Evolutionary conservation across 2,888 invertebrate species (phyloP).

Genomic region (Actias luna): DNA sequence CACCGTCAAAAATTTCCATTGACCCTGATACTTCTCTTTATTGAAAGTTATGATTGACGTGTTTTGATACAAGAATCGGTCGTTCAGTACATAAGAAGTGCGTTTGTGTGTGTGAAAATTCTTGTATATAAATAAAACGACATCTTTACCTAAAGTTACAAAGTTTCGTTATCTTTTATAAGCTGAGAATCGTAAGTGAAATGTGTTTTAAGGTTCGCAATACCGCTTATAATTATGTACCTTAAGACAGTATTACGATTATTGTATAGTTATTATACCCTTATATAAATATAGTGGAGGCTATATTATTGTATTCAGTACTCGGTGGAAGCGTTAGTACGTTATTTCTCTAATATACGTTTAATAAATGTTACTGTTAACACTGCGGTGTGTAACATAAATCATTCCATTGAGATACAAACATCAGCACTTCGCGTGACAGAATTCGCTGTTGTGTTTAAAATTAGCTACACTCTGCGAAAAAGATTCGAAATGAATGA

Average conservation of each 20-base stretch:
- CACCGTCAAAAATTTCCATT: too few species aligned
- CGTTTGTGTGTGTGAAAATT: not conserved
- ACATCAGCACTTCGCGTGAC: slow-evolving; percentile 21
- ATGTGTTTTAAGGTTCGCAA: slow-evolving; percentile 62
- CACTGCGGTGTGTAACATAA: slow-evolving; percentile 48
- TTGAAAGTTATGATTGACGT: too few species aligned
- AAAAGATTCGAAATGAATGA: not conserved
- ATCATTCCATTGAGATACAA: slow-evolving; percentile 58
- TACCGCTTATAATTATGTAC: slow-evolving; percentile 52
- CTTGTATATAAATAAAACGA: slow-evolving; percentile 30
- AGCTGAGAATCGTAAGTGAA: slow-evolving; percentile 51
- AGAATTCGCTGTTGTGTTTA: not conserved
- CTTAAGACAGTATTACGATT: slow-evolving; percentile 72
- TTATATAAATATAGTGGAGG: slow-evolving; percentile 62
- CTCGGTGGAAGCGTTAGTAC: slow-evolving; percentile 47
- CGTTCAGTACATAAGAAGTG: not conserved
- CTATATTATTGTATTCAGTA: slow-evolving; percentile 52
- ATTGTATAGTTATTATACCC: slow-evolving; percentile 56
- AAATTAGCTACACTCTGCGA: not conserved
- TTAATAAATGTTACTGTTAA: slow-evolving; percentile 32
- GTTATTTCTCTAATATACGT: not conserved
- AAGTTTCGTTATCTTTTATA: slow-evolving; percentile 45
- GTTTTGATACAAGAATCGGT: too few species aligned
- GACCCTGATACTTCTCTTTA: too few species aligned
- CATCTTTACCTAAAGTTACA: slow-evolving; percentile 72